Conservation (phyloP, 2,888 invertebrate genomes). For the Nineta flava region DNA sequence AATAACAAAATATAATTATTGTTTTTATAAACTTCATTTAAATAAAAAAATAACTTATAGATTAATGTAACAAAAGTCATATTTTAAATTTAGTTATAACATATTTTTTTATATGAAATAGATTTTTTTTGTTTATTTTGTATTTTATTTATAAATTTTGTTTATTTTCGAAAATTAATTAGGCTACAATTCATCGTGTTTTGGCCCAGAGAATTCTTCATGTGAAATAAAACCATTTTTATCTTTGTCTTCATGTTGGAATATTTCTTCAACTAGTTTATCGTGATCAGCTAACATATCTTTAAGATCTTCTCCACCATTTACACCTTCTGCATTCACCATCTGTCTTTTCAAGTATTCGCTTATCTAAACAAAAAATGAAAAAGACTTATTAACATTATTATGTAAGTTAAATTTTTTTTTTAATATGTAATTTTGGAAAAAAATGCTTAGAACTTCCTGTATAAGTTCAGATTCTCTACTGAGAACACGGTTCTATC, state of each 20-base stretch:
- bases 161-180: background rate
- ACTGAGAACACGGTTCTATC: no score
- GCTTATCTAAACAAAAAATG: slow-evolving; percentile 50
- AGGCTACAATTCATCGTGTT: slow-evolving; percentile 83
- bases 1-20: no score
- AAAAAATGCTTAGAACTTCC: no score
- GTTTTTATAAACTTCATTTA: no score
- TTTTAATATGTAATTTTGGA: slow-evolving; percentile 6
- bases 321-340: slow-evolving; percentile 62
- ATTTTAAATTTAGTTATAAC: no score
- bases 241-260: slow-evolving; percentile 94
- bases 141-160: background rate
- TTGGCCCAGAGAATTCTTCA: slow-evolving; percentile 92
- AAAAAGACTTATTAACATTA: no score
- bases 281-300: slow-evolving; percentile 78
- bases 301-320: slow-evolving; percentile 58
- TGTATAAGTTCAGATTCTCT: no score
- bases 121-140: no score
- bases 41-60: no score
- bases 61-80: no score
- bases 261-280: slow-evolving; percentile 89
- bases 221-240: slow-evolving; percentile 92
- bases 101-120: no score
- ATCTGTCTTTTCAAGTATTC: slow-evolving; percentile 85
- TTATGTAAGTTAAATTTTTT: background rate